These are phyloP conservation scores for Threskiornis aethiopicus DNA, from an alignment of 2,797 vertebrate genomes.

Conservation along the genomic window DNA sequence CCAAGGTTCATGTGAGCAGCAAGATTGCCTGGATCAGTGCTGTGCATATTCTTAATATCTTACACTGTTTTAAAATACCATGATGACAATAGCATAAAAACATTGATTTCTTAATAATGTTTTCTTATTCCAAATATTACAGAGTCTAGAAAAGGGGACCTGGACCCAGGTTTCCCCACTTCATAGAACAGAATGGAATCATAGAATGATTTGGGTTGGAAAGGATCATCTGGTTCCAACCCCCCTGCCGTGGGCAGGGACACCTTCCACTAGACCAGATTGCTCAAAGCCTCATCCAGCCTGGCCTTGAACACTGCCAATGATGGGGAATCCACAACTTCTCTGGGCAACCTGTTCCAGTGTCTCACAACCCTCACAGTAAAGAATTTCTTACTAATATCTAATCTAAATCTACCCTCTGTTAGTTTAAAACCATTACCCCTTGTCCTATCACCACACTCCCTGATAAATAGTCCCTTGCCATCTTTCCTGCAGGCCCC, in stretches of 20 bases:
- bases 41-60: not conserved
- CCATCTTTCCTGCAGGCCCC: not conserved
- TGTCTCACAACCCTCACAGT: not conserved
- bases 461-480: not conserved
- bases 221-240: not conserved
- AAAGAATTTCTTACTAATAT: not conserved
- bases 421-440: not conserved
- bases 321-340: not conserved
- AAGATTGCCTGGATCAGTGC: not conserved
- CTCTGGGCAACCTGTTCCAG: not conserved
- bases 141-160: not conserved
- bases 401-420: not conserved
- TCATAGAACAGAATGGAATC: not conserved
- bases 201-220: not conserved
- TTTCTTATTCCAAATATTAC: not conserved
- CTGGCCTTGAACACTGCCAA: not conserved
- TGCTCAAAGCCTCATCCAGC: not conserved
- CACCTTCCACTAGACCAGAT: not conserved
- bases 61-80: not conserved
- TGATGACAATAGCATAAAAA: not conserved
- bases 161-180: not conserved
- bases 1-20: not conserved
- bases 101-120: not conserved
- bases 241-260: not conserved
- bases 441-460: not conserved